A percentile compares a stretch with the other conserved stretches of the same genome.
These are phyloP conservation scores for Umimayanthus chanpuru DNA, from an alignment of 92 coral and sea anemone species.

Conservation along the genomic window DNA sequence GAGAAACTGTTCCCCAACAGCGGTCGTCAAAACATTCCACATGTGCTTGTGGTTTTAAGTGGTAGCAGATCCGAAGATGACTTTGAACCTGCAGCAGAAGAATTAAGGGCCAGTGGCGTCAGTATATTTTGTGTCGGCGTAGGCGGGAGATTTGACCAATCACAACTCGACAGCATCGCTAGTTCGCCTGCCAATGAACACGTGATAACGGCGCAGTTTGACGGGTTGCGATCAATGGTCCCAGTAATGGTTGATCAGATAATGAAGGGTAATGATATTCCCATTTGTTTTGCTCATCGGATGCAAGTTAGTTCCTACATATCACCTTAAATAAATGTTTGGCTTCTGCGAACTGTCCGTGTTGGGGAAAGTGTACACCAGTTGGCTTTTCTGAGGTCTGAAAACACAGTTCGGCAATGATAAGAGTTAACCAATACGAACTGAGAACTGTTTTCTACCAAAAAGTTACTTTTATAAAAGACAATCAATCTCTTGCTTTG, in stretches of 20 bases:
- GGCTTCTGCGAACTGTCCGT: no score
- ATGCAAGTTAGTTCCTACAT: no score
- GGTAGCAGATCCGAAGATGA: conserved; percentile 83
- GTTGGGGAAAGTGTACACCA: no score
- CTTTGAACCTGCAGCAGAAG: conserved; percentile 75
- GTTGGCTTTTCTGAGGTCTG: no score
- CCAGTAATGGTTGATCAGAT: conserved; percentile 53
- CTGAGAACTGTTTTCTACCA: no score
- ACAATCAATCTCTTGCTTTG: no score
- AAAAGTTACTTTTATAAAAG: no score
- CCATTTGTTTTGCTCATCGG: no score
- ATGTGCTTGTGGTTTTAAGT: conserved; percentile 67
- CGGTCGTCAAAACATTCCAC: conserved; percentile 63
- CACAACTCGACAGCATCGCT: conserved; percentile 76
- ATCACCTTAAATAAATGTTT: no score
- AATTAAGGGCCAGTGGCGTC: conserved; percentile 79
- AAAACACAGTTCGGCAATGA: no score
- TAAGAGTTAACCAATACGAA: no score
- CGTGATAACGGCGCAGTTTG: conserved; percentile 69
- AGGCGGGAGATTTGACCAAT: conserved; percentile 69
- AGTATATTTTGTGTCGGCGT: conserved; percentile 81
- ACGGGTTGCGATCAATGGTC: conserved; percentile 49
- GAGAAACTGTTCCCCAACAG: conserved; percentile 74
- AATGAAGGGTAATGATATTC: conserved; percentile 45
- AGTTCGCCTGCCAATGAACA: conserved; percentile 70